Evolutionary conservation across 2,888 invertebrate species (phyloP).

Genomic region (Notocelia uddmanniana): DNA sequence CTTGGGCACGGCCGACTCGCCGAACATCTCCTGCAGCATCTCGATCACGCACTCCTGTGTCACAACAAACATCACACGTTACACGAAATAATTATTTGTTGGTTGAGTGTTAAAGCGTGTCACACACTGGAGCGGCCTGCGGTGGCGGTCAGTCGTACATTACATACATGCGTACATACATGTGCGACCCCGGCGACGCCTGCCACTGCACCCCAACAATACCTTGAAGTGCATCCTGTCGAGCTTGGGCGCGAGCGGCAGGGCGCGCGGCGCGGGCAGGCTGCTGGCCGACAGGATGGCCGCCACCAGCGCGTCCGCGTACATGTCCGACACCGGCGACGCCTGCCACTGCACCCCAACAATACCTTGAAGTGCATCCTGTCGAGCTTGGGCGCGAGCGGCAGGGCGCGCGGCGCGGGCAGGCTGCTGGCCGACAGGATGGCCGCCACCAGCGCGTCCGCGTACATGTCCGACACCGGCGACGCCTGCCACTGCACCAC

Average conservation of each 20-base stretch:
- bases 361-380: constrained; percentile 94
- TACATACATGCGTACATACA: too few species aligned
- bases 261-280: constrained; percentile 63
- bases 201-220: constrained; percentile 41
- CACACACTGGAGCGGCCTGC: too few species aligned
- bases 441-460: constrained; percentile 96
- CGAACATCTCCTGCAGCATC: constrained; percentile 97
- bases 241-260: constrained; percentile 87
- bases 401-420: constrained; percentile 65
- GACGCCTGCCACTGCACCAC: constrained; percentile 93
- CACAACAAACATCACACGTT: not conserved
- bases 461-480: constrained; percentile 99
- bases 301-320: constrained; percentile 97
- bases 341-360: constrained; percentile 91
- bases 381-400: constrained; percentile 89
- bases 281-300: constrained; percentile 92
- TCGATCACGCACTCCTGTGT: constrained; percentile 93
- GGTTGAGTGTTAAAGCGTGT: too few species aligned
- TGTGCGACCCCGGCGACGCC: constrained; percentile 14
- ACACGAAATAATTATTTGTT: too few species aligned
- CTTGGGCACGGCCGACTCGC: constrained; percentile 96
- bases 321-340: constrained; percentile 98
- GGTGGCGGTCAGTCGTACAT: too few species aligned
- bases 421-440: constrained; percentile 90
- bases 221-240: constrained; percentile 97